Base-by-base conservation (phyloP, 1,140 invertebrate genomes). In the Platyscapa corneri region DNA sequence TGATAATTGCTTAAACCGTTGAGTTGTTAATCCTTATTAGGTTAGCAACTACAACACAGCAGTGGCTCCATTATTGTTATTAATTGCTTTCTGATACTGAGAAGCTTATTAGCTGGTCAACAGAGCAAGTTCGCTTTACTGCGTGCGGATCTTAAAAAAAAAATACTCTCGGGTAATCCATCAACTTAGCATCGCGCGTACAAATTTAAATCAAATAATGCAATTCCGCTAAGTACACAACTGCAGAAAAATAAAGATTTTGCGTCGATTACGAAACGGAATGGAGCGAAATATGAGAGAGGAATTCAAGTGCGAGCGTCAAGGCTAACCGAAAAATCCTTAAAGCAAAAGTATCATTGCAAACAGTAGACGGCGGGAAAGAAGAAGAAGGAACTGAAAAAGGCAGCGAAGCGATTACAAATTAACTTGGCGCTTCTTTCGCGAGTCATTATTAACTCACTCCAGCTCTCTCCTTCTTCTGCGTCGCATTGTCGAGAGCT, bases 381-480 rank as follows among this genome's bases (percentile, higher is more conserved):
- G 56, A 23, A 39, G 76, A 2, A 37, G 53, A 12, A 20, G 32
- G 27, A 53, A 10, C 10, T 46, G 6, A 85, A 85, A 85, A 75
- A 78, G 34, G 32, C 77, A 84, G 30, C 46, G 88, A 90, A 91
- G 88, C 91, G 88, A 91, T 92, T 92, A 91, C 91, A 90, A 92
- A 92, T 92, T 92, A 92, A 92, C 92, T 90, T 85, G 81, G 82
- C 75, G 86, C 88, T 91, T 89, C 88, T 91, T 91, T 74, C 86
- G 87, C 88, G 88, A 88, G 89, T 90, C 88, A 89, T 90, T 92
- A 91, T 91, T 91, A 90, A 90, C 90, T 88, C 67, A 39, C 75
- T 81, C 67, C 77, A 65, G 49, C 83, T 74, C 60, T 30, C 60
- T 80, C 32, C 81, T 10, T 80, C 10, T 16, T 67, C 46, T 65